Percentiles rank a stretch among this genome's conserved stretches.
phyloP scores from a whole-genome alignment of 2,113 vertebrate genomes.

The Grantiella picta region DNA sequence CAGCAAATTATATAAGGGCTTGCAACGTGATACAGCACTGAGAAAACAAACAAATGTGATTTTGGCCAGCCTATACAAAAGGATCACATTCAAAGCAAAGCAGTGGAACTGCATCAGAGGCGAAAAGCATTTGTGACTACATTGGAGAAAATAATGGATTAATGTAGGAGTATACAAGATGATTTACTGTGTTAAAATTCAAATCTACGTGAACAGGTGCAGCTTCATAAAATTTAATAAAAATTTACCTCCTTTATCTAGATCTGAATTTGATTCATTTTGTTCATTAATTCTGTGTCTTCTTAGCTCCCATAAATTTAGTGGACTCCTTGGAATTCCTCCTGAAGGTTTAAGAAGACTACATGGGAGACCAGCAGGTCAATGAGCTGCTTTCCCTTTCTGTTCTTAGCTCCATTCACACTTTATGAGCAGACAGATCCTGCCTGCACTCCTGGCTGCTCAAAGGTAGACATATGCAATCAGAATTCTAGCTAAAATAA shows the following conservation, averaged over 20 bases:
- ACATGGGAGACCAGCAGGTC: not conserved
- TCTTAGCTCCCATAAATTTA: not conserved
- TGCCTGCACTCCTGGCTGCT: not conserved
- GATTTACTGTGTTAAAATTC: not conserved
- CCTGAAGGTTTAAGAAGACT: not conserved
- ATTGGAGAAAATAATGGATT: not conserved
- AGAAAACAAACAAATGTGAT: conserved; percentile 54
- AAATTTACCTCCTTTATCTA: not conserved
- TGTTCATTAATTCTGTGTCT: not conserved
- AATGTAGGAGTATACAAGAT: not conserved
- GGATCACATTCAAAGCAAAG: not conserved
- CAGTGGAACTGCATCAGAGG: not conserved
- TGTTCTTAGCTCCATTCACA: conserved; percentile 1
- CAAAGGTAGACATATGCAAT: not conserved
- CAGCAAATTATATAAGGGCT: conserved; percentile 54
- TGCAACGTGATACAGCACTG: conserved; percentile 53
- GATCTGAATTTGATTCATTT: not conserved
- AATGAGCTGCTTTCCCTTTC: not conserved
- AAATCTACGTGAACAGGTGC: not conserved
- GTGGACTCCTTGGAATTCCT: not conserved
- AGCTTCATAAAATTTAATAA: not conserved
- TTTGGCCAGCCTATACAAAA: not conserved
- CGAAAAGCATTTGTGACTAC: not conserved
- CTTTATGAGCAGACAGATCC: not conserved
- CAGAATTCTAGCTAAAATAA: not conserved